Evolutionary conservation across 2,888 invertebrate species (phyloP), one percentile per base, ranked within the genome.

Genomic region (Electrophaes corylata): DNA sequence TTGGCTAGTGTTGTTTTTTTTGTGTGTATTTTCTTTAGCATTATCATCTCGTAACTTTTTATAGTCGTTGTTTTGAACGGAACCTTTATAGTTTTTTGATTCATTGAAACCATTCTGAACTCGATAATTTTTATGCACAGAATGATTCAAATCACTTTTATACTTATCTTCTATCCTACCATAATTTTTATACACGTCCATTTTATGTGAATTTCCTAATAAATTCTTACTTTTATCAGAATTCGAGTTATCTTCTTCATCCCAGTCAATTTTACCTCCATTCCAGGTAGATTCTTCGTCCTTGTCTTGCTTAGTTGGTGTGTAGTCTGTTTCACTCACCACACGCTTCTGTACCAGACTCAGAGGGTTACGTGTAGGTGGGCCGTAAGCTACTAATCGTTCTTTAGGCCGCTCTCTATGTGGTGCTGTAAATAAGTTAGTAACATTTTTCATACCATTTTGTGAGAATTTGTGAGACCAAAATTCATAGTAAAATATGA

Each of bases 321-420:
- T 11, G 12, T 37, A n/a, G 3, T 44, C 37, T n/a, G 4, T 8
- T 20, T 45, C 20, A 8, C 26, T 40, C 0, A 16, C 16, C 1
- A 35, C 6, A n/a, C 0, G 2, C 33, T 54, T 59, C 0, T 4
- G 14, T 2, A 51, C 44, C 0, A 60, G n/a, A 4, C 1, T 0
- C 3, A 33, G 16, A 0, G 12, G 8, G 19, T 19, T 14, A 5
- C 1, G 14, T 0, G 16, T 52, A 8, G 60, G 55, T n/a, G 60
- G 60, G 8, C 60, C 60, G 16, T 52, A 60, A 0, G 55, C 60
- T n/a, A 60, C 44, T 8, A 48, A n/a, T 12, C 20, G 43, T 5
- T 46, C 45, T 29, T 41, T 23, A 4, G 10, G 20, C 10, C 3
- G 3, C 16, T 2, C 23, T 18, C 5, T 44, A 10, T 31, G 40